Conservation (phyloP, 1,140 invertebrate species). For the Zaprionus africanus region DNA sequence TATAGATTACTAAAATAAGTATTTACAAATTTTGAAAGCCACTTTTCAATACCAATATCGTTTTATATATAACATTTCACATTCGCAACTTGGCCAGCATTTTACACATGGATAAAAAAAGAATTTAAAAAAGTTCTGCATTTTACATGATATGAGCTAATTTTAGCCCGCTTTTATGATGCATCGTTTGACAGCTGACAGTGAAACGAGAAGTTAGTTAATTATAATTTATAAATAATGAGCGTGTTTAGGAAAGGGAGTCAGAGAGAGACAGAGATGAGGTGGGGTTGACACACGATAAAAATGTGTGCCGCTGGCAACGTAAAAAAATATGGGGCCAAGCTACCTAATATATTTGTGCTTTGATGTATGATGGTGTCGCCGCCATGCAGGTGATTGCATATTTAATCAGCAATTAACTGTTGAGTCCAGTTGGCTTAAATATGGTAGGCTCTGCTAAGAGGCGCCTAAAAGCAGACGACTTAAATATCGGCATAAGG, state of each 20-base stretch:
- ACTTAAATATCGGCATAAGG: conserved; percentile 50
- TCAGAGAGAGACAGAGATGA: neutral
- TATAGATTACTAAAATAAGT: too few relatives aligned
- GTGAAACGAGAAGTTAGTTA: conserved; percentile 44
- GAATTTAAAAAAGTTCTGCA: neutral
- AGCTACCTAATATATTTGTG: conserved; percentile 28
- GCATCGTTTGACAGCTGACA: conserved; percentile 41
- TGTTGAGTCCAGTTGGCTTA: conserved; percentile 40
- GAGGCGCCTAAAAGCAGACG: conserved; percentile 27
- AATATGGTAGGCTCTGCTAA: conserved; percentile 13
- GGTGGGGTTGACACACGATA: conserved; percentile 3
- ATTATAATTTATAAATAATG: conserved; percentile 63
- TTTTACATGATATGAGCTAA: conserved; percentile 12
- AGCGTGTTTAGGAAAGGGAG: neutral
- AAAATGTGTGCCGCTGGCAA: conserved; percentile 29
- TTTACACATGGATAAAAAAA: neutral
- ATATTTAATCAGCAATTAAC: conserved; percentile 63
- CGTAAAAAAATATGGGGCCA: neutral
- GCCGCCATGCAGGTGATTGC: conserved; percentile 48
- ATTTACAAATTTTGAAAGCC: neutral
- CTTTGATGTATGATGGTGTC: conserved; percentile 19
- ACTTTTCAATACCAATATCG: neutral
- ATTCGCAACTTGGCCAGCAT: conserved; percentile 23
- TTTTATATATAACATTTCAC: conserved; percentile 3
- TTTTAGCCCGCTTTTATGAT: conserved; percentile 17